Conservation (phyloP, 2,797 vertebrate species). For the Epinephelus awoara region DNA sequence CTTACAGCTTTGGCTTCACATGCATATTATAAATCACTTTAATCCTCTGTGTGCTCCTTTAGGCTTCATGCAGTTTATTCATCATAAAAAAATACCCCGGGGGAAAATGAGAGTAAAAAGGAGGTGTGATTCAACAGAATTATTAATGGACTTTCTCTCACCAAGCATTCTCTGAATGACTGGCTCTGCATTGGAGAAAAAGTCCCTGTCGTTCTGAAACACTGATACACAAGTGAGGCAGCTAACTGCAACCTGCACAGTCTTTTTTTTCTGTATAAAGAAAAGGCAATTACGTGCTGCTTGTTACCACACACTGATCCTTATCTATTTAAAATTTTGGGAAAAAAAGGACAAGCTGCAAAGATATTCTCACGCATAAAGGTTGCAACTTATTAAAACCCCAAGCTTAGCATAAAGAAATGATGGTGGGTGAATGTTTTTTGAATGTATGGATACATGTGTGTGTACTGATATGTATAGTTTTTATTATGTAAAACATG, state of each 20-base stretch:
- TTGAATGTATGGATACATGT: too few relatives aligned
- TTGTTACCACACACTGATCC: slow-evolving; percentile 30
- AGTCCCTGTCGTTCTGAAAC: slow-evolving; percentile 76
- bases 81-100: slow-evolving; percentile 61
- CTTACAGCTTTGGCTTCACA: slow-evolving; percentile 7
- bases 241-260: slow-evolving; percentile 21
- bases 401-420: neutral
- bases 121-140: slow-evolving; percentile 63
- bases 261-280: slow-evolving; percentile 15
- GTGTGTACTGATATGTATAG: too few relatives aligned
- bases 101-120: slow-evolving; percentile 51
- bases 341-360: neutral
- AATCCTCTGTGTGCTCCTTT: neutral
- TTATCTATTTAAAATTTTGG: neutral
- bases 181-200: slow-evolving; percentile 61
- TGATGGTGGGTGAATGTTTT: neutral
- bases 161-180: slow-evolving; percentile 77
- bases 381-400: neutral
- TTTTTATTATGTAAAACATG: too few relatives aligned
- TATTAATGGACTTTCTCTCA: slow-evolving; percentile 81
- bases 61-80: slow-evolving; percentile 42
- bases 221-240: slow-evolving; percentile 38
- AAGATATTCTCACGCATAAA: neutral
- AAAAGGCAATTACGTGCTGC: neutral
- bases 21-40: slow-evolving; percentile 6